Conservation (phyloP, 2,113 vertebrate species). For the Candoia aspera region DNA sequence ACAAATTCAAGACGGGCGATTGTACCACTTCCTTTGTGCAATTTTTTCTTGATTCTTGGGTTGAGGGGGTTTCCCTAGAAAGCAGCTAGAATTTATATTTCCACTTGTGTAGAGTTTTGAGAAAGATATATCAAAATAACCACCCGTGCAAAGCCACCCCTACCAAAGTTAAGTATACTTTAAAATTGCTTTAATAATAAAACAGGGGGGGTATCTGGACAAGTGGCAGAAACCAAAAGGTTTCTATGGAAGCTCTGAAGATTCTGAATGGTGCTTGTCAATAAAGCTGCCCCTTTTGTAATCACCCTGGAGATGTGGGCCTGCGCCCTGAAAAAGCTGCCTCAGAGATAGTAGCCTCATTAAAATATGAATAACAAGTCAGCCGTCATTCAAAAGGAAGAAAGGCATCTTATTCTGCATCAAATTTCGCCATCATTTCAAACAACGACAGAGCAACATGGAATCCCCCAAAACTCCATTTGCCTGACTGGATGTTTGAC, state of each 20-base stretch:
- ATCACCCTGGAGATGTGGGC: conserved; percentile 69
- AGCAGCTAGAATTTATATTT: not conserved
- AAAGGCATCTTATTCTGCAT: conserved; percentile 63
- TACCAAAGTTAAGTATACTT: conserved; percentile 50
- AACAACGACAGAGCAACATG: conserved; percentile 31
- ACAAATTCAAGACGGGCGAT: conserved; percentile 23
- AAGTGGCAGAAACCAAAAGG: conserved; percentile 83
- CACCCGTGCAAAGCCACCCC: not conserved
- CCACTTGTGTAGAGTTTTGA: not conserved
- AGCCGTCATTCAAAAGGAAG: conserved; percentile 75
- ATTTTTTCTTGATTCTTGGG: not conserved
- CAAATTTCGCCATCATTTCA: conserved; percentile 63
- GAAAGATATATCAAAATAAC: not conserved
- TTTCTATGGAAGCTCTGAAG: conserved; percentile 81
- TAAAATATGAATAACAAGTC: conserved; percentile 88
- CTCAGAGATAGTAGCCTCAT: conserved; percentile 89
- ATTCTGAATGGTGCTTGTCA: conserved; percentile 90
- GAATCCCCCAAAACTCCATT: conserved; percentile 2
- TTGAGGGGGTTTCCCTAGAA: not conserved
- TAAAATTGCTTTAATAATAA: conserved; percentile 66
- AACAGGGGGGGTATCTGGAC: conserved; percentile 68
- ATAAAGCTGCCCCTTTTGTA: conserved; percentile 85
- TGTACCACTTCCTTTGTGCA: conserved; percentile 6
- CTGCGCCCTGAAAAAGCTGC: conserved; percentile 80
- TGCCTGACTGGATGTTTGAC: not conserved